phyloP scores from a whole-genome alignment of 2,113 vertebrate species.

The Astatotilapia flaviijosephi region DNA sequence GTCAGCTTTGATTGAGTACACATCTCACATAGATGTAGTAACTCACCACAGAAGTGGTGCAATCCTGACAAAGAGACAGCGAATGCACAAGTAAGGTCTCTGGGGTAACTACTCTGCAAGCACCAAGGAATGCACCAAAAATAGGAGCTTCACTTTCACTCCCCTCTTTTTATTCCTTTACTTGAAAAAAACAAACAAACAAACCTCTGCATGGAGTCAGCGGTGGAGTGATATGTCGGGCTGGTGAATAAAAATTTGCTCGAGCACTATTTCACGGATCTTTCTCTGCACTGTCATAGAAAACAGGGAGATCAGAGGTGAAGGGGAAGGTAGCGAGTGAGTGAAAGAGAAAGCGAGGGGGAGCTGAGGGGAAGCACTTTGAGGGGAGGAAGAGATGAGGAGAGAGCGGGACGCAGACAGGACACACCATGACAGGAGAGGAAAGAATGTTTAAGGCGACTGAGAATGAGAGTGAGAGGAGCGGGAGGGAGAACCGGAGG shows the following conservation, averaged over 20 bases:
- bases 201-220: neutral
- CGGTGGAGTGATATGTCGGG: neutral
- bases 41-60: conserved; percentile 12
- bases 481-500: conserved; percentile 28
- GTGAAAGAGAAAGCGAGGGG: conserved; percentile 15
- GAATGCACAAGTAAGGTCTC: conserved; percentile 51
- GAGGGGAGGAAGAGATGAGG: conserved; percentile 32
- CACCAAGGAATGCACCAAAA: conserved; percentile 65
- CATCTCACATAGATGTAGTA: conserved; percentile 28
- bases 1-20: conserved; percentile 48
- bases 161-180: neutral
- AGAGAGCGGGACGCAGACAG: conserved; percentile 66
- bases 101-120: conserved; percentile 47
- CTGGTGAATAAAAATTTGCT: neutral
- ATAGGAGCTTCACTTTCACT: conserved; percentile 29
- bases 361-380: neutral
- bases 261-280: neutral
- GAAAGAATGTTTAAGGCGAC: conserved; percentile 76
- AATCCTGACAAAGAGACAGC: conserved; percentile 41
- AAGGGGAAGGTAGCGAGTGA: neutral
- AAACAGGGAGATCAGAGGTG: neutral
- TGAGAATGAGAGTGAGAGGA: conserved; percentile 57
- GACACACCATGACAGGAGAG: conserved; percentile 70
- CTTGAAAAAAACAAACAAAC: neutral
- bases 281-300: neutral